A percentile compares a stretch with the other conserved stretches of the same genome.
phyloP scores from a whole-genome alignment of 2,113 vertebrate genomes.

The Sorex fumeus region DNA sequence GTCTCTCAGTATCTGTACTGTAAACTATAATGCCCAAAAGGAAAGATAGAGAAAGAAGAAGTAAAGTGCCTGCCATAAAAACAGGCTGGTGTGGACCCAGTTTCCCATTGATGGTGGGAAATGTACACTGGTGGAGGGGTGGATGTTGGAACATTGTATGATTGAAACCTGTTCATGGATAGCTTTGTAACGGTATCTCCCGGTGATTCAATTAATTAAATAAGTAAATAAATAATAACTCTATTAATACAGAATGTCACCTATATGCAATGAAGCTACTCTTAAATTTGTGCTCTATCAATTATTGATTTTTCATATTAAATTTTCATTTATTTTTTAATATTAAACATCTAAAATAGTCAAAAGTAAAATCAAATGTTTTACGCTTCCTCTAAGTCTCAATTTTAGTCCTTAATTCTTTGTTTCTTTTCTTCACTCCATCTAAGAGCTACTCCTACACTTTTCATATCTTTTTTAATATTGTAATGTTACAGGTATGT shows the following conservation, averaged over 20 bases:
- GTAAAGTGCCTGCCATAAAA: no score
- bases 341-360: not conserved
- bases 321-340: not conserved
- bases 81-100: no score
- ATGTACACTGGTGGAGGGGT: no score
- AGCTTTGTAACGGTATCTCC: no score
- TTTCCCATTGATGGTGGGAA: no score
- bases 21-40: no score
- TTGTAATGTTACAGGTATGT: not conserved
- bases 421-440: not conserved
- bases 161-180: no score
- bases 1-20: no score
- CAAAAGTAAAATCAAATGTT: constrained; percentile 21
- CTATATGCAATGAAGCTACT: not conserved
- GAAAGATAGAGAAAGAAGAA: no score
- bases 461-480: not conserved
- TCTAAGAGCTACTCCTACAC: not conserved
- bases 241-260: constrained; percentile 12
- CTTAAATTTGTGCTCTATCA: not conserved
- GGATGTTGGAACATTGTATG: no score
- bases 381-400: not conserved
- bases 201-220: no score
- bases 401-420: not conserved
- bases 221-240: not conserved
- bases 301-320: not conserved